Base-by-base conservation (phyloP, 2,888 invertebrate species). In the Nomada goodeniana region DNA sequence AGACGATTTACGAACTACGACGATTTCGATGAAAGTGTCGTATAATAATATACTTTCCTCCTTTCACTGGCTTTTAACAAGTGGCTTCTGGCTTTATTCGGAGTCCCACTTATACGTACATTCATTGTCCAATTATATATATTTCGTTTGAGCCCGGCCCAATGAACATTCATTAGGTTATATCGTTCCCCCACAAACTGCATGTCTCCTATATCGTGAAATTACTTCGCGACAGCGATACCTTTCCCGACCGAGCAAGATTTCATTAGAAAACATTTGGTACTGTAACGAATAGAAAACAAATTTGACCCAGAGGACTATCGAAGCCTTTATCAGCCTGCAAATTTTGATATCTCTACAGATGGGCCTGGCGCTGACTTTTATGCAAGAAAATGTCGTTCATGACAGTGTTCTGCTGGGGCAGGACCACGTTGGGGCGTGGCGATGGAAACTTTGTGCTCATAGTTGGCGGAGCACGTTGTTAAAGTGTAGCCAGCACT, bases 301-400 rank as follows among this genome's bases (percentile, higher is more conserved):
- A 59, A 59, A 60, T 20, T 9, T 9, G 65, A 11, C n/a, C 0
- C 15, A 9, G 7, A 11, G 47, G 13, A 47, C 20, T 13, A 18
- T 59, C 53, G 29, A 59, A 36, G 18, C 44, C 15, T 69, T 79
- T 73, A 69, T 81, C 69, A 64, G 57, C 23, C 44, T 4, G 44
- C 42, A 59, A 79, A 67, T 72, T 63, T 68, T 13, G 52, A 47
- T 71, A 60, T 82, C 75, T 68, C 80, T 76, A 82, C 63, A 80
- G 71, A 86, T 71, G 61, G 29, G 59, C 36, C 53, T 7, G 55
- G 52, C 52, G 63, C 68, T 59, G 86, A 83, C 86, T 20, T 59
- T 4, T 10, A 26, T 53, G 61, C 55, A 67, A 5, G 52, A 44
- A 63, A 18, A 13, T n/a, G 29, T 11, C 11, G 67, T 20, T 70